Evolutionary conservation across 2,797 vertebrate genomes (phyloP), one percentile per base, ranked within the genome.

Genomic region (Lithobates sylvaticus): DNA sequence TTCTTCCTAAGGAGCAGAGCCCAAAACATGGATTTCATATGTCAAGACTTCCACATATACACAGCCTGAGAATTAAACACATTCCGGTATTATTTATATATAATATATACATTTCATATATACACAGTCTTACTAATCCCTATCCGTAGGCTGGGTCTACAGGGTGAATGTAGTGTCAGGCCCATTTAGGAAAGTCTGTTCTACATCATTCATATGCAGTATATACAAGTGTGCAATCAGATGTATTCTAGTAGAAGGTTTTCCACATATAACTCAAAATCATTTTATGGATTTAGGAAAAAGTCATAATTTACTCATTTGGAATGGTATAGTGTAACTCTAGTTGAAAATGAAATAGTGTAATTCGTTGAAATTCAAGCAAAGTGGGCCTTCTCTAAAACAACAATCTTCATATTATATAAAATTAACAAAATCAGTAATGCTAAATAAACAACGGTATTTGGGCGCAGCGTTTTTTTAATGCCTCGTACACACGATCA

Each of bases 61-160:
- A 79, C 61, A 36, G 70, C 29, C 36, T 13, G 42, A 69, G 64
- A 69, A 61, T 68, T 87, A 87, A 83, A 83, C 75, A 79, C 13
- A 78, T 32, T 58, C 16, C 54, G 3, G 67, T 7, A 10, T 26
- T 86, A 86, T 86, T 86, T 86, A 83, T 47, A 73, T 78, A 50
- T 67, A 47, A 78, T 68, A 84, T 84, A 83, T 65, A 84, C 81
- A 87, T 84, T 74, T 42, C 9, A 78, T 72, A 36, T n/a, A 64
- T 29, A 61, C 15, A 26, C 39, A 67, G 27, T 29, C 36, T 34
- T 58, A 32, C 16, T 54, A 32, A 54, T 80, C 23, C 65, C 47
- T 29, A 21, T 42, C 36, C 61, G 9, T 39, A 18, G 78, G 21
- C 67, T 69, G 68, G 2, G 29, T 39, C 68, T 26, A 72, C 8